Percentiles rank a stretch among this genome's conserved stretches.
Evolutionary conservation across 2,113 vertebrate genomes (phyloP).

Genomic region (Ceuthmochares aereus): DNA sequence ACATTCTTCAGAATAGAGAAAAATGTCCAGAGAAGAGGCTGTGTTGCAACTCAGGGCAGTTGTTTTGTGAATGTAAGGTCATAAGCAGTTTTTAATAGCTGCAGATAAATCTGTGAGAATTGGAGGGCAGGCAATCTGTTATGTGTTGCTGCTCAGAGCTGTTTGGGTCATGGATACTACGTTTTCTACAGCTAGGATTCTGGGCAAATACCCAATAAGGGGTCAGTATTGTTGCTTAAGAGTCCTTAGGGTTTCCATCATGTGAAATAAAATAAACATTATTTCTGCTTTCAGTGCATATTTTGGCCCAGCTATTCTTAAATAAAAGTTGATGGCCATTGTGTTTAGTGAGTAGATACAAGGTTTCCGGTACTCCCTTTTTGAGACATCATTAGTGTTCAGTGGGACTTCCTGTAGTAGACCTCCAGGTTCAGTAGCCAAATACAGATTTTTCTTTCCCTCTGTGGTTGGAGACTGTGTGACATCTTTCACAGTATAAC

Average conservation of each 20-base stretch:
- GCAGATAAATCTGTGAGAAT: background rate
- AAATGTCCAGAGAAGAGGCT: background rate
- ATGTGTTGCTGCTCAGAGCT: background rate
- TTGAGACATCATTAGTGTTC: background rate
- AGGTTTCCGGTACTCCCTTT: background rate
- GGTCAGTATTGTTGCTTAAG: background rate
- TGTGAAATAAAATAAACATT: background rate
- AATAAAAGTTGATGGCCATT: background rate
- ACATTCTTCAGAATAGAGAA: background rate
- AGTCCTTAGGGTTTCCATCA: background rate
- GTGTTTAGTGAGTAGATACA: background rate
- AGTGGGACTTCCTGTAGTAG: background rate
- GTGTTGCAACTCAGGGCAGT: background rate
- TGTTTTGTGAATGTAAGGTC: background rate
- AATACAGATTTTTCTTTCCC: background rate
- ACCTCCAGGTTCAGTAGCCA: background rate
- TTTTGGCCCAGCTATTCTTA: background rate
- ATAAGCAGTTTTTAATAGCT: background rate
- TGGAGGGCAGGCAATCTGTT: background rate
- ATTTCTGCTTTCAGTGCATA: background rate
- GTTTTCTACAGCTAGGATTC: background rate
- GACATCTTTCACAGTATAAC: background rate
- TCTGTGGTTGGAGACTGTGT: accelerated
- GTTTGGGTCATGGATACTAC: background rate
- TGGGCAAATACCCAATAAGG: background rate